These are phyloP conservation scores for Stomatorhinus walkeri DNA, from an alignment of 2,797 vertebrate genomes.

Conservation along the genomic window DNA sequence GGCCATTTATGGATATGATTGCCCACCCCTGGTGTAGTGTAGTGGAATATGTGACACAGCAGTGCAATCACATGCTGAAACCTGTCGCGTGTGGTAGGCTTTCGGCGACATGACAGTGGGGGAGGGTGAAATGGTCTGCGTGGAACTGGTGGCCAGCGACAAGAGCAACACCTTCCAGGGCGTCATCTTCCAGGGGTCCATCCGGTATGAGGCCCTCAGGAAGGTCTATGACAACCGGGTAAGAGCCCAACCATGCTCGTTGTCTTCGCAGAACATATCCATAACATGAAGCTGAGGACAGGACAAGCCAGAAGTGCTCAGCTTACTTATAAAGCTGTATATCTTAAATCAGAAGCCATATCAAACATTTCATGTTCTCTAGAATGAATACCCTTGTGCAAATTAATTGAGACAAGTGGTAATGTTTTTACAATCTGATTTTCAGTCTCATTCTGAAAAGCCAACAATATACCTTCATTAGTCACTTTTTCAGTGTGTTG, in stretches of 20 bases:
- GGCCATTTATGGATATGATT: neutral
- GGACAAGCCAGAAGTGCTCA: neutral
- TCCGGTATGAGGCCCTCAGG: conserved; percentile 93
- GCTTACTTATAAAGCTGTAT: neutral
- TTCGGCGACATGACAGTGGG: conserved; percentile 95
- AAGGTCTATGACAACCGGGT: conserved; percentile 98
- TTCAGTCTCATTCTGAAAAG: neutral
- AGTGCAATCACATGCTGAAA: neutral
- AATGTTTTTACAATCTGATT: neutral
- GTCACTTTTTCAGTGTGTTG: neutral
- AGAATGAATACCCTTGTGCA: neutral
- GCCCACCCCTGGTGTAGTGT: neutral
- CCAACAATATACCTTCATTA: neutral
- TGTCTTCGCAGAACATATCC: neutral
- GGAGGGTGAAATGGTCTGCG: conserved; percentile 97
- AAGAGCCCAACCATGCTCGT: neutral
- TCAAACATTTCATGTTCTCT: neutral
- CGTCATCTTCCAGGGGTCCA: conserved; percentile 97
- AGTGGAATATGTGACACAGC: neutral
- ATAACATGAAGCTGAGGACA: neutral
- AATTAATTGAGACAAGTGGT: neutral
- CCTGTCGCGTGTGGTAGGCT: conserved; percentile 57
- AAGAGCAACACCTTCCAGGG: conserved; percentile 93
- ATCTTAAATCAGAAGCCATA: neutral
- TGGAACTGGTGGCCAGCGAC: conserved; percentile 94